Percentiles rank a stretch among this genome's conserved stretches.
These are phyloP conservation scores for Eugnorisma glareosa DNA, from an alignment of 2,888 invertebrate species.

Conservation along the genomic window DNA sequence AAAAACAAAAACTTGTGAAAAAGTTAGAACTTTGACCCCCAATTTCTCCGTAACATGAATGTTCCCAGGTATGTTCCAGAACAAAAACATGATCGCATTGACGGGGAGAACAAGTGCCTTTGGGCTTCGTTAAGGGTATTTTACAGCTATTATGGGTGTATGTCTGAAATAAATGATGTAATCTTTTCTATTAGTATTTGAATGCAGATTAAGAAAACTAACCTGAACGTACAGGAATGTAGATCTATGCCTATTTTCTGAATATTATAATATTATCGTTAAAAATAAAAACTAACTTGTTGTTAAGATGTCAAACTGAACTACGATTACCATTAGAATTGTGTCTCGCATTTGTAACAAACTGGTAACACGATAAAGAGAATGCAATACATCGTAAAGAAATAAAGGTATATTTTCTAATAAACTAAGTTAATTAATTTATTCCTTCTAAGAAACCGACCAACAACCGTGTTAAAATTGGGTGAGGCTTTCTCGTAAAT, in stretches of 20 bases:
- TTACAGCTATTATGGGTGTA: neutral
- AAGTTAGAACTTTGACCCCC: no score
- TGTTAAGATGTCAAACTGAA: neutral
- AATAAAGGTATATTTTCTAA: conserved; percentile 14
- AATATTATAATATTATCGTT: neutral
- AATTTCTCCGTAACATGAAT: no score
- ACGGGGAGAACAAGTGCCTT: no score
- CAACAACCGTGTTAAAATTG: conserved; percentile 33
- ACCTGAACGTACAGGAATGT: no score
- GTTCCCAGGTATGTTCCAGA: no score
- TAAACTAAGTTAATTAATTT: conserved; percentile 38
- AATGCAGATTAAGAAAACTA: neutral
- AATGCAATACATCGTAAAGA: conserved; percentile 1
- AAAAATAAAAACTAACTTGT: neutral
- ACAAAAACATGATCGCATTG: no score
- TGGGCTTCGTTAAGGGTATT: no score
- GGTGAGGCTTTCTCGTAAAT: conserved; percentile 44
- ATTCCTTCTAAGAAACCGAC: conserved; percentile 31
- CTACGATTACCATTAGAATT: neutral
- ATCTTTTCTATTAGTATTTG: neutral
- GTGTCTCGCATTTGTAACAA: neutral
- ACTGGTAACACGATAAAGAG: neutral
- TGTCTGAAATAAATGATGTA: neutral
- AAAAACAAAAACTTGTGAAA: no score
- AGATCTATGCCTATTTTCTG: no score